Base-by-base conservation (phyloP, 2,888 invertebrate species). In the Agapostemon virescens region DNA sequence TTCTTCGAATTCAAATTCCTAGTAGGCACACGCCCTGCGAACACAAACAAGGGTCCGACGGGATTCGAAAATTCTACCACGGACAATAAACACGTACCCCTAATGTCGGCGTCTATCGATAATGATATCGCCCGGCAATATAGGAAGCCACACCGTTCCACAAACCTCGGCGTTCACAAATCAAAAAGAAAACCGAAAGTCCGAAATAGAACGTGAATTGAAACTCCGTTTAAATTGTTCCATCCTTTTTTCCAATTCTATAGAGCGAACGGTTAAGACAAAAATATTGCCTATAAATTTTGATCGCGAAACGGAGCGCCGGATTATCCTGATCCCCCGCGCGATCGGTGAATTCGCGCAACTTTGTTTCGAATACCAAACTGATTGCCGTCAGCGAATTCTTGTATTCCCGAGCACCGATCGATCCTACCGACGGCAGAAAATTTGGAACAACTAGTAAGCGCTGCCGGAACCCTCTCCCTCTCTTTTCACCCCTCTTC, bases 391-490 rank as follows among this genome's bases (percentile, higher is more conserved):
- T 23, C 20, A 61, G 23, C 42, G 30, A 40, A 42, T 63, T 36
- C 63, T 36, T 63, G 63, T 63, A 36, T 30, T 30, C 52, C 30
- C 0, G 40, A 2, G 9, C n/a, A 4, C 26, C 26, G 26, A 64
- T 75, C 58, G 49, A 77, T 55, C 30, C 11, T 33, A 49, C 67
- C 63, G 9, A 15, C 40, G 40, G 68, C 49, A 49, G 74, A 74
- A 84, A 82, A 77, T 64, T 79, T 63, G 15, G 9, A 69, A 84
- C 69, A 23, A 67, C 42, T 67, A 55, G 52, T 69, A 69, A 66
- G 36, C 76, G 61, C 30, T 49, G 52, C 40, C 45, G 1, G 42
- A 26, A 55, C 26, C 55, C 55, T 15, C 26, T 0, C 23, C 2
- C 49, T 6, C 26, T 63, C 6, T 0, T 7, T 1, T 26, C 20